Percentiles rank a stretch among this genome's conserved stretches.
Evolutionary conservation across 2,113 vertebrate genomes (phyloP).

Genomic region (Eolophus roseicapilla): DNA sequence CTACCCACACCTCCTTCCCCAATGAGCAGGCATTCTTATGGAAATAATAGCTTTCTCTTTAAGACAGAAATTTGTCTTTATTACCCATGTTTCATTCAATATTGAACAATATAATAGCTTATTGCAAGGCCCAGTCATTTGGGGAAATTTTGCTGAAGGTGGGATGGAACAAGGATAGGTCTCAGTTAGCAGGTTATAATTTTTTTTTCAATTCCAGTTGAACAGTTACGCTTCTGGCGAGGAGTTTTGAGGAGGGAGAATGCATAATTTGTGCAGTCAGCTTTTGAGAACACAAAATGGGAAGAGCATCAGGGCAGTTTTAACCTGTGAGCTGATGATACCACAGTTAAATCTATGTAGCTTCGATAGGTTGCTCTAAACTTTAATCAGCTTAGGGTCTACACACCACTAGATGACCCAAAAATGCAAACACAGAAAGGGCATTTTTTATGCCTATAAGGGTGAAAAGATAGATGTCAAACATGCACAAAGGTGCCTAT

Average conservation of each 20-base stretch:
- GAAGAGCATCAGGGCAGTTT: not conserved
- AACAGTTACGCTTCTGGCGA: not conserved
- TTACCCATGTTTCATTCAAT: not conserved
- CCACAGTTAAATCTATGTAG: not conserved
- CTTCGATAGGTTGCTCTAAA: not conserved
- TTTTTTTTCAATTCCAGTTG: not conserved
- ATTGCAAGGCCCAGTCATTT: not conserved
- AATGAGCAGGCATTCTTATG: not conserved
- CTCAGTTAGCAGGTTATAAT: not conserved
- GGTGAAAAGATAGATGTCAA: not conserved
- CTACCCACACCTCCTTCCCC: not conserved
- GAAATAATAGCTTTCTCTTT: constrained; percentile 34
- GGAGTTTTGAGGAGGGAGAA: not conserved
- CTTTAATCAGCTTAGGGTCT: not conserved
- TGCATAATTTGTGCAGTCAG: not conserved
- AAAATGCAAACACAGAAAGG: not conserved
- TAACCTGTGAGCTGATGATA: not conserved
- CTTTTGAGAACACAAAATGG: not conserved
- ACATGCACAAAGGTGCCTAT: not conserved
- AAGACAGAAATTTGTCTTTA: not conserved
- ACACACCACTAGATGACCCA: not conserved
- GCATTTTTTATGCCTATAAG: not conserved
- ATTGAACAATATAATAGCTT: not conserved
- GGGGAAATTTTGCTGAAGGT: not conserved
- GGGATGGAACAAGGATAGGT: not conserved